These are phyloP conservation scores for Onychomys leucogaster DNA, from an alignment of 2,797 vertebrate species.

Conservation along the genomic window DNA sequence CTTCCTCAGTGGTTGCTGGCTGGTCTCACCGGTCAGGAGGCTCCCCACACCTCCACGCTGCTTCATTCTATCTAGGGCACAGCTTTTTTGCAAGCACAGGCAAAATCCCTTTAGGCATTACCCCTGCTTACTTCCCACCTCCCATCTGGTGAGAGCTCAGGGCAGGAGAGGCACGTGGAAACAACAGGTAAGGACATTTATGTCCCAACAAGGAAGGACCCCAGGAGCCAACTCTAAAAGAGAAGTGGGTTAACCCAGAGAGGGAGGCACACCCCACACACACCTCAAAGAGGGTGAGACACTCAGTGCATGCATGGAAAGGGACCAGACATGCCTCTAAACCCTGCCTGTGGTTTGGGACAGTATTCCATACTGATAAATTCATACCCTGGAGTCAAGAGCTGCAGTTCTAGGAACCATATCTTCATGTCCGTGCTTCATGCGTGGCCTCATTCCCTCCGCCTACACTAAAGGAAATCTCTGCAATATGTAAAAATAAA, in stretches of 20 bases:
- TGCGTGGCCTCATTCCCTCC: neutral
- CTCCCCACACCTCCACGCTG: neutral
- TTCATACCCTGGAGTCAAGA: neutral
- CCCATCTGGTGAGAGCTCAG: neutral
- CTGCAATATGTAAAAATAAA: neutral
- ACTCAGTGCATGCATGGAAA: neutral
- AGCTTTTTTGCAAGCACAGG: neutral
- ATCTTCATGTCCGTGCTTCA: neutral
- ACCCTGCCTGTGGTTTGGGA: neutral
- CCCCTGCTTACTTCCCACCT: neutral
- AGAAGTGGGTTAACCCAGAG: neutral
- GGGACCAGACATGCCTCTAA: neutral
- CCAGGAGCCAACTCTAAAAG: neutral
- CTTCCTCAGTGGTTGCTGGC: neutral
- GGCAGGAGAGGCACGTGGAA: neutral
- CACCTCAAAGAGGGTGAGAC: neutral
- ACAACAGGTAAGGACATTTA: neutral
- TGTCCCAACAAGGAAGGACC: neutral
- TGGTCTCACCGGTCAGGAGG: neutral
- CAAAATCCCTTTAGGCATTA: neutral
- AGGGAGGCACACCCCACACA: rapidly evolving
- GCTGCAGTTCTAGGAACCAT: neutral
- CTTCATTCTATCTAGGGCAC: neutral
- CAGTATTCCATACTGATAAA: neutral
- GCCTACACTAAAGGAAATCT: neutral